Evolutionary conservation across 2,797 vertebrate genomes (phyloP).

Genomic region (Ctenosaura bakeri): DNA sequence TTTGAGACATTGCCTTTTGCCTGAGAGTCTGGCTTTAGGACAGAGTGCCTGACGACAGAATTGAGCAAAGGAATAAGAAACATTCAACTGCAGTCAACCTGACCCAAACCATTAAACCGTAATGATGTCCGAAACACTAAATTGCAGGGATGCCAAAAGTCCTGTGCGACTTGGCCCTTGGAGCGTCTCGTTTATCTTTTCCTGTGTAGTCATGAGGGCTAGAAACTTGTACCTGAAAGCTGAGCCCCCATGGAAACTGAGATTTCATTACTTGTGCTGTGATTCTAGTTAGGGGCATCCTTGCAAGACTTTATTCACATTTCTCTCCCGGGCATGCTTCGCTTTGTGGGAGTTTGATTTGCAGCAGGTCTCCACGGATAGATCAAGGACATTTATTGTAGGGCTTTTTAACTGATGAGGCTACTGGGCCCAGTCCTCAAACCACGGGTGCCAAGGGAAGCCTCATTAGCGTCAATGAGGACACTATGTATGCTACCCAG

Average conservation of each 20-base stretch:
- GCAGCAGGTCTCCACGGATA: neutral
- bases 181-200: neutral
- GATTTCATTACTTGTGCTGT: neutral
- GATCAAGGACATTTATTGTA: neutral
- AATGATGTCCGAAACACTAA: too few relatives aligned
- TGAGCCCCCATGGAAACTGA: neutral
- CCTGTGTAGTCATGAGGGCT: neutral
- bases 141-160: neutral
- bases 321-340: neutral
- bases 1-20: too few relatives aligned
- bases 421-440: neutral
- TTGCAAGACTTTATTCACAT: neutral
- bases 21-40: neutral
- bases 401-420: neutral
- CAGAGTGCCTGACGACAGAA: neutral
- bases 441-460: neutral
- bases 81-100: neutral
- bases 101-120: neutral
- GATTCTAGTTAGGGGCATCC: neutral
- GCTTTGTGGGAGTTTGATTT: neutral
- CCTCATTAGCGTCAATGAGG: neutral
- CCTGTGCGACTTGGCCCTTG: neutral
- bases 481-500: neutral
- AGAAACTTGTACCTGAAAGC: neutral
- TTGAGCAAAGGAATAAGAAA: neutral